phyloP scores from a whole-genome alignment of 2,888 invertebrate genomes.

The Stenchaetothrips biformis region DNA sequence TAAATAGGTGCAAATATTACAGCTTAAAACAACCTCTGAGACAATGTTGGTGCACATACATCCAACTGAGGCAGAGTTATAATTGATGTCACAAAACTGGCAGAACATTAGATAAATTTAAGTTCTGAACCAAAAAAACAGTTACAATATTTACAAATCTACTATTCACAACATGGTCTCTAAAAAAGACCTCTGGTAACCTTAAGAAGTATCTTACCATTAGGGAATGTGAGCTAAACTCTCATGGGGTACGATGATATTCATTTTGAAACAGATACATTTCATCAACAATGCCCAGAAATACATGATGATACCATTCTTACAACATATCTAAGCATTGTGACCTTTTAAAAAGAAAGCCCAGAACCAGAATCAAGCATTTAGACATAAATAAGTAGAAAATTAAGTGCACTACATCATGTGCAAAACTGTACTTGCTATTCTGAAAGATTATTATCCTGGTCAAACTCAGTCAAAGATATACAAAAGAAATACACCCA shows the following conservation, averaged over 20 bases:
- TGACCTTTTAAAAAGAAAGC: no score
- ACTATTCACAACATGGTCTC: neutral
- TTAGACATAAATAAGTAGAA: no score
- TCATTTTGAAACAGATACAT: neutral
- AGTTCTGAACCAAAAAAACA: neutral
- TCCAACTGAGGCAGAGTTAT: neutral
- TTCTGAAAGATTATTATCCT: neutral
- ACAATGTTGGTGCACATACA: neutral
- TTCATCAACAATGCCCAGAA: neutral
- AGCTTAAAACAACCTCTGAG: neutral
- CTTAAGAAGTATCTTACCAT: neutral
- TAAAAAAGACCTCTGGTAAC: slow-evolving; percentile 1
- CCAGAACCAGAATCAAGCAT: no score
- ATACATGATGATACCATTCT: neutral
- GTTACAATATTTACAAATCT: neutral
- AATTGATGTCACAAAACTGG: neutral
- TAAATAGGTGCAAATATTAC: neutral
- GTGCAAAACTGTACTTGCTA: neutral
- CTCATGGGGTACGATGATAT: neutral
- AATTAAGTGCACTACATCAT: neutral
- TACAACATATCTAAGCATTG: no score
- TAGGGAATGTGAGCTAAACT: slow-evolving; percentile 8
- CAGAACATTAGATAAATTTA: neutral
- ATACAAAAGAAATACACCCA: neutral
- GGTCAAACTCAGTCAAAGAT: neutral